These are phyloP conservation scores for Drosophila mimetica DNA, from an alignment of 2,888 invertebrate species.

Conservation along the genomic window DNA sequence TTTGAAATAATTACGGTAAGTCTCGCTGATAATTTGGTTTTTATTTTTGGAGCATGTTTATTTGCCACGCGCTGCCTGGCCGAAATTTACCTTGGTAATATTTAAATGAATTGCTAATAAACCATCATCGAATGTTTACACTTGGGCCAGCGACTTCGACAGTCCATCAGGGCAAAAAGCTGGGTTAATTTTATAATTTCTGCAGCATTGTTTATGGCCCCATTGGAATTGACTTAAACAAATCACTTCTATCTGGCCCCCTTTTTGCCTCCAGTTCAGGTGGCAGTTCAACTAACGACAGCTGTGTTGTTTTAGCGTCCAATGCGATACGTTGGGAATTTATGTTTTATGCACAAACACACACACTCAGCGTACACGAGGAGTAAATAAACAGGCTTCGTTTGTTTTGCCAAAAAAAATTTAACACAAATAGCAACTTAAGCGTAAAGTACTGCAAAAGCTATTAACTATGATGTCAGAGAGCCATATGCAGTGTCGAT, in stretches of 20 bases:
- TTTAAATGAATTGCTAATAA: slow-evolving; percentile 76
- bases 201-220: slow-evolving; percentile 54
- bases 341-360: slow-evolving; percentile 57
- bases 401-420: slow-evolving; percentile 28
- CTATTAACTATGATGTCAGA: slow-evolving; percentile 54
- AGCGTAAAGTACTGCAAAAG: slow-evolving; percentile 40
- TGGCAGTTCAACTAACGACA: slow-evolving; percentile 28
- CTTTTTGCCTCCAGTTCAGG: neutral
- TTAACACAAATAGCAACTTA: slow-evolving; percentile 34
- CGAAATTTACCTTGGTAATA: slow-evolving; percentile 62
- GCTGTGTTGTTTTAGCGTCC: slow-evolving; percentile 62
- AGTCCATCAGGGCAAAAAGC: slow-evolving; percentile 38
- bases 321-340: slow-evolving; percentile 38
- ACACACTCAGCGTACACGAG: neutral
- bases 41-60: slow-evolving; percentile 51
- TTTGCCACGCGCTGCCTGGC: slow-evolving; percentile 55
- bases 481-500: slow-evolving; percentile 25
- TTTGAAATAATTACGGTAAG: slow-evolving; percentile 16
- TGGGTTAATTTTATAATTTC: slow-evolving; percentile 35
- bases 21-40: slow-evolving; percentile 11
- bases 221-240: slow-evolving; percentile 50
- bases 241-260: slow-evolving; percentile 44
- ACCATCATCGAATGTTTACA: slow-evolving; percentile 64
- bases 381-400: slow-evolving; percentile 37
- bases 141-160: slow-evolving; percentile 28